Conservation (phyloP, 2,797 vertebrate genomes). For the Sarcophilus harrisii region DNA sequence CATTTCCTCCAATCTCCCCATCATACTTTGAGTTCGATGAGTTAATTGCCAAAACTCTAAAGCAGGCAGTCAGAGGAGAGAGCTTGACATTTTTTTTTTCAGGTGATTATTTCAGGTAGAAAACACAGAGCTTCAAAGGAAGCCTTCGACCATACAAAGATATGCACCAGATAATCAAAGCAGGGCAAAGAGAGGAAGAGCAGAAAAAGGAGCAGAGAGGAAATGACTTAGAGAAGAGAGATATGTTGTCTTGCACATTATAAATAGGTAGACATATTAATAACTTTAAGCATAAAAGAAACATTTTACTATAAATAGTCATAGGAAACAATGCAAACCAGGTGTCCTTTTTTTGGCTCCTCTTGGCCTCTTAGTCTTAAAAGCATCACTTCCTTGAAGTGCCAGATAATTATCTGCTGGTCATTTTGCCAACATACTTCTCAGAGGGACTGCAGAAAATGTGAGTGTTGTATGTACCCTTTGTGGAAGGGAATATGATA, state of each 20-base stretch:
- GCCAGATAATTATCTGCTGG: slow-evolving; percentile 70
- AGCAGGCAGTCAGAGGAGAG: background rate
- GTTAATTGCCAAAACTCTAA: background rate
- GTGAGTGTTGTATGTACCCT: background rate
- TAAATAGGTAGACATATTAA: slow-evolving; percentile 33
- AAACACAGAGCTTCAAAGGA: background rate
- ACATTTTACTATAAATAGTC: slow-evolving; percentile 39
- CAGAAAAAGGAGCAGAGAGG: slow-evolving; percentile 3
- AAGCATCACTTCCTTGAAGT: slow-evolving; percentile 59
- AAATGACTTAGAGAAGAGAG: background rate
- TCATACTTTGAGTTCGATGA: background rate
- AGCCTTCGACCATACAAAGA: background rate
- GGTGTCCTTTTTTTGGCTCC: slow-evolving; percentile 36
- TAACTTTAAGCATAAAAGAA: background rate
- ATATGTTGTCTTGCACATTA: slow-evolving; percentile 9
- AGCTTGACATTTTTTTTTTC: background rate
- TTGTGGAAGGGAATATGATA: background rate
- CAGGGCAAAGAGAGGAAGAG: background rate
- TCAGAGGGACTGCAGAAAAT: slow-evolving; percentile 23
- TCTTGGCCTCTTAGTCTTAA: slow-evolving; percentile 59
- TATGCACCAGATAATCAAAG: background rate
- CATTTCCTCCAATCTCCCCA: background rate
- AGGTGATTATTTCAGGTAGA: background rate
- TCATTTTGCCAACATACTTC: slow-evolving; percentile 48
- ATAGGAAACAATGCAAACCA: slow-evolving; percentile 49